Percentiles rank a stretch among this genome's conserved stretches.
These are phyloP conservation scores for Cettia cetti DNA, from an alignment of 2,113 vertebrate genomes.

Conservation along the genomic window DNA sequence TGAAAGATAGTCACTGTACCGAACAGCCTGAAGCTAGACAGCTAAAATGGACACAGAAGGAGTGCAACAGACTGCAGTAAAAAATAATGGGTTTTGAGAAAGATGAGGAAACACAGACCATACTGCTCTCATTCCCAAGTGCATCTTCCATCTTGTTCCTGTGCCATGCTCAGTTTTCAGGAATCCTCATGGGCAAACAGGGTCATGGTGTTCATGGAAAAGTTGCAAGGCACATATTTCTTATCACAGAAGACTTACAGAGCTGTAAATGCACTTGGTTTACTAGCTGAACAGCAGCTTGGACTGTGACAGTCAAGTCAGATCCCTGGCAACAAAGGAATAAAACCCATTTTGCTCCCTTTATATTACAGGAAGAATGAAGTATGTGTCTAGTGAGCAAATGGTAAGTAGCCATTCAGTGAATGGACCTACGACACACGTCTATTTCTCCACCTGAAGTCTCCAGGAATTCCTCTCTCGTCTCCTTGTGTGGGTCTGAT, in stretches of 20 bases:
- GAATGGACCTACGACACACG: neutral
- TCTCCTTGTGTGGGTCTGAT: too few relatives aligned
- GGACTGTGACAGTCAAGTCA: neutral
- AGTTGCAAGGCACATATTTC: neutral
- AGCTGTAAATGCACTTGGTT: neutral
- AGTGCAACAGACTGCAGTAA: neutral
- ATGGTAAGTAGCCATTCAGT: neutral
- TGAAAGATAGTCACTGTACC: neutral
- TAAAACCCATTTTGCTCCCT: neutral
- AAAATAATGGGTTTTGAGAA: neutral
- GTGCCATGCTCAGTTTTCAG: neutral
- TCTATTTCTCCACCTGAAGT: neutral
- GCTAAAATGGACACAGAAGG: neutral
- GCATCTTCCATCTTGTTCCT: neutral
- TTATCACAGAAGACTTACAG: fast-evolving
- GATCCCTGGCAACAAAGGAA: neutral
- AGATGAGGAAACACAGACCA: neutral
- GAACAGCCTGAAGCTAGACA: neutral
- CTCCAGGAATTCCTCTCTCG: neutral
- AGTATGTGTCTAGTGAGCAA: neutral
- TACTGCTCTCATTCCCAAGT: neutral
- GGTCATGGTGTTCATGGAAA: neutral
- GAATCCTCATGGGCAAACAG: neutral
- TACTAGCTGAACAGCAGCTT: neutral
- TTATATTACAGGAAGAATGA: neutral